Evolutionary conservation across 2,797 vertebrate genomes (phyloP), one percentile per base, ranked within the genome.

Genomic region (Brachyalestes nurse): DNA sequence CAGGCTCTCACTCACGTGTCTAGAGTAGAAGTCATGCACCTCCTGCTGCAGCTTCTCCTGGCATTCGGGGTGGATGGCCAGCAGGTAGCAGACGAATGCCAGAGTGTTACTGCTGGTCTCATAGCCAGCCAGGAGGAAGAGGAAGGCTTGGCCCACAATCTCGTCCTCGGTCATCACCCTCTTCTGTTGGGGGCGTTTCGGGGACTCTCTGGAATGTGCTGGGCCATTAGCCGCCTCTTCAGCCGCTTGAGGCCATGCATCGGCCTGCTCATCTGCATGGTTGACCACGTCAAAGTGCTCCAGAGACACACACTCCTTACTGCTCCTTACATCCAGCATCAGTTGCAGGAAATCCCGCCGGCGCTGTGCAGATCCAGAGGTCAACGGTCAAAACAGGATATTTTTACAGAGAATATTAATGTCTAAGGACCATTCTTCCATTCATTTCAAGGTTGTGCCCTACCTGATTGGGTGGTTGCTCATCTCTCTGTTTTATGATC

Each of bases 41-140:
- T 99, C 97, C 25, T 60, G 87, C 79, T 97, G 95, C 0, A 97
- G 87, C 84, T 75, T 94, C 83, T 90, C 74, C 83, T 98, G 97
- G 87, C 95, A 96, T 6, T 95, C 90, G 0, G 95, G 94, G 84
- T 99, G 77, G 69, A 93, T 89, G 75, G 98, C 97, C 88, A 99
- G 90, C 55, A 98, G 91, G 92, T 98, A 97, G 3, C 96, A 97
- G 86, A 93, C 87, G 28, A 99, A 98, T 47, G 91, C 95, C 64
- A 99, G 89, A 0, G 96, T 94, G 91, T 92, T 98, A 78, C 96
- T 96, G 87, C 95, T 93, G 40, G 97, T 97, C 92, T 99, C 96
- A 0, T 97, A 97, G 7, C 97, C 97, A 0, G 97, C 97, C 0
- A 97, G 90, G 57, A 99, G 94, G 87, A 99, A 99, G 81, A 99